Conservation (phyloP, 2,888 invertebrate species). For the Pseudolycoriella hygida region DNA sequence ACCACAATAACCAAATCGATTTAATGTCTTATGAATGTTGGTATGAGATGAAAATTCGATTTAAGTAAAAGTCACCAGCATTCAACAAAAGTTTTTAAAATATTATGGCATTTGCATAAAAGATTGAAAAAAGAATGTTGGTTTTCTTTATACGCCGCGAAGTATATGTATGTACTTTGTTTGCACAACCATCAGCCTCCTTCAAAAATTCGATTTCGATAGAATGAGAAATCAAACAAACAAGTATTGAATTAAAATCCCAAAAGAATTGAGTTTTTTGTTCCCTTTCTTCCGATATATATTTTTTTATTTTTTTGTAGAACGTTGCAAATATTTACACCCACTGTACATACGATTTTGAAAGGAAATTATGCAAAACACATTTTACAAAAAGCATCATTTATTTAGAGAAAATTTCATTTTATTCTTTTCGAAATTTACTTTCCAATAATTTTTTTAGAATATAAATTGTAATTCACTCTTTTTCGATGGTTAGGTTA, state of each 20-base stretch:
- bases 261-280: not conserved
- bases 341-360: not conserved
- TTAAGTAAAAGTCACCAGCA: conserved; percentile 1
- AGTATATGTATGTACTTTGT: not conserved
- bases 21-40: not conserved
- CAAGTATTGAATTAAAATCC: conserved; percentile 1
- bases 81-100: conserved; percentile 1
- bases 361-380: conserved; percentile 1
- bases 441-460: too few relatives aligned
- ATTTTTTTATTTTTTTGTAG: too few relatives aligned
- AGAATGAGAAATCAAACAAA: not conserved
- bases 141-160: not conserved
- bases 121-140: not conserved
- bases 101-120: conserved; percentile 1
- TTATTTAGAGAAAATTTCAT: too few relatives aligned
- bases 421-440: too few relatives aligned
- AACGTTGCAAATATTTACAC: conserved; percentile 1
- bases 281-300: too few relatives aligned
- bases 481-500: too few relatives aligned
- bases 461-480: too few relatives aligned
- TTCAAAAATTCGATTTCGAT: not conserved
- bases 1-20: too few relatives aligned
- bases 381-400: not conserved
- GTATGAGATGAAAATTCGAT: not conserved
- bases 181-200: not conserved